Evolutionary conservation across 2,888 invertebrate genomes (phyloP), one percentile per base, ranked within the genome.

Genomic region (Clunio marinus): DNA sequence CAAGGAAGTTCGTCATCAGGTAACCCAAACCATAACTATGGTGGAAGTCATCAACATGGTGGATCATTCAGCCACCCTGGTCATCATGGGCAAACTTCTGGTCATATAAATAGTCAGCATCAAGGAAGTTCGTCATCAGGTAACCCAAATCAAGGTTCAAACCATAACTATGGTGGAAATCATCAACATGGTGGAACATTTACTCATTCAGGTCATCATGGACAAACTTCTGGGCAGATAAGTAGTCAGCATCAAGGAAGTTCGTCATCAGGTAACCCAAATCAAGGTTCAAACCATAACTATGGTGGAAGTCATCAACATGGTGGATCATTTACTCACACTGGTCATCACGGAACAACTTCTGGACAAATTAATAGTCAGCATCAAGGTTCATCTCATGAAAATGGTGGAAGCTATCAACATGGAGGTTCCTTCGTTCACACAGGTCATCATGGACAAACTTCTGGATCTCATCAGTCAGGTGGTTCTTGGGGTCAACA

Each of bases 401-500:
- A 32, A 32, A 4, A 32, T 7, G 32, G 32, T 10, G 32, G 32
- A 32, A 32, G 10, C 10, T 32, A 32, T 10, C 32, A 32, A 32
- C 32, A 32, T 4, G 4, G n/a, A n/a, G n/a, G n/a, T n/a, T n/a
- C n/a, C n/a, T n/a, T n/a, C n/a, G n/a, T n/a, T n/a, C n/a, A n/a
- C 41, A 5, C n/a, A 17, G 51, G 51, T 2, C 51, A 51, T 17
- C n/a, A 58, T 15, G 46, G 46, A 46, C 57, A 57, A 24, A 22
- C 5, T 57, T n/a, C 5, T 8, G 57, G 57, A 57, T 8, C 3
- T 45, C 69, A 71, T 7, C 65, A 69, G 8, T 71, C 69, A 4
- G 69, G 70, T 28, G 60, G 59, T 2, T 60, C 70, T 37, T 1
- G 3, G 20, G 22, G 10, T 1, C 22, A 69, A 46, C 70, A 60